These are phyloP conservation scores for Drosophila azteca DNA, from an alignment of 1,140 invertebrate genomes.

Conservation along the genomic window DNA sequence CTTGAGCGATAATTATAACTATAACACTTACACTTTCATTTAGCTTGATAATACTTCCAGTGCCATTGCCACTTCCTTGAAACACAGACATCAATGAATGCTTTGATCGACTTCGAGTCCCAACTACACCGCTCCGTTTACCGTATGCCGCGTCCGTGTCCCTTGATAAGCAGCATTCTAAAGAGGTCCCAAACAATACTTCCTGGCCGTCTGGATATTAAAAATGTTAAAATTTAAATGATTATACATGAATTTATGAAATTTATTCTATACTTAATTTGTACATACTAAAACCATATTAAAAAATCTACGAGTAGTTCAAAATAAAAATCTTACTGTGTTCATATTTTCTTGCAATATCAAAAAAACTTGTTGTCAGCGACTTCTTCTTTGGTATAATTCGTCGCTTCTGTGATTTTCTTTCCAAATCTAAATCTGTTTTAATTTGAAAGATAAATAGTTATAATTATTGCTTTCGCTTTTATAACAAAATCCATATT, in stretches of 20 bases:
- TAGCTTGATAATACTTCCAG: slow-evolving; percentile 46
- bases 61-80: slow-evolving; percentile 30
- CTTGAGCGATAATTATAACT: not conserved
- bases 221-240: not conserved
- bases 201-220: slow-evolving; percentile 30
- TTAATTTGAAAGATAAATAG: not conserved
- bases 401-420: slow-evolving; percentile 88
- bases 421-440: slow-evolving; percentile 58
- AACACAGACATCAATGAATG: slow-evolving; percentile 66
- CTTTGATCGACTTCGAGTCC: slow-evolving; percentile 49
- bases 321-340: slow-evolving; percentile 85
- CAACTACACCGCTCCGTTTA: slow-evolving; percentile 27
- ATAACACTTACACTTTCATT: slow-evolving; percentile 56
- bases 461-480: not conserved
- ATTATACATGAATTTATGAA: too few species aligned
- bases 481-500: not conserved
- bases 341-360: slow-evolving; percentile 88
- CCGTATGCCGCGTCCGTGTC: slow-evolving; percentile 83
- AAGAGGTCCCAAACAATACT: slow-evolving; percentile 91
- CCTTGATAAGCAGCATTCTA: slow-evolving; percentile 92
- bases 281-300: too few species aligned
- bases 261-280: too few species aligned
- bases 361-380: slow-evolving; percentile 92
- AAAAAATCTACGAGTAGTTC: too few species aligned
- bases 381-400: slow-evolving; percentile 92